Evolutionary conservation across 2,888 invertebrate genomes (phyloP), one percentile per base, ranked within the genome.

Genomic region (Colletes collaris): DNA sequence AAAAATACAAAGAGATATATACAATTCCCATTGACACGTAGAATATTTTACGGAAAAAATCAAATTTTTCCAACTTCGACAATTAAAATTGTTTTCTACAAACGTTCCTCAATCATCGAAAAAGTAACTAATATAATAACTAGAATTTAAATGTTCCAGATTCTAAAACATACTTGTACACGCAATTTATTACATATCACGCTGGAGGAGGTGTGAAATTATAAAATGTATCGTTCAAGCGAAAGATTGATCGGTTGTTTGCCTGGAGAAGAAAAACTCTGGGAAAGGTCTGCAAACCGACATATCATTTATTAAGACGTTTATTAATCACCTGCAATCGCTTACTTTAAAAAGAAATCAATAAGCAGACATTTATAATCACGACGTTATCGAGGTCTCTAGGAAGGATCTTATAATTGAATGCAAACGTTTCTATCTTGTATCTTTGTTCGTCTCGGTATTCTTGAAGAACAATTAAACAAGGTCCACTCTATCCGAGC

Each of bases 361-460:
- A 71, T 67, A 64, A 71, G 49, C 66, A 58, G 67, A 64, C 67
- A 13, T 58, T 76, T 76, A 60, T 59, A 70, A 81, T 81, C 60
- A 56, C 53, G 46, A 44, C 60, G 67, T 63, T 64, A 49, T 46
- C n/a, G 71, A 27, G 58, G 75, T 37, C 78, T 81, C 81, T 63
- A 70, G 65, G 77, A 78, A 78, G 75, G 65, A 74, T 66, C 60
- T 73, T 68, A 79, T 50, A 35, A 19, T 44, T 40, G 62, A 8
- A 53, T 7, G 13, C 16, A 16, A 27, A 19, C 62, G 59, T 63
- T 81, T 70, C 73, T 72, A 62, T 66, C 69, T 55, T 40, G 16
- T 58, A 81, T 81, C 84, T 80, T 83, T 83, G 75, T 40, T 52
- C 19, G 40, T 60, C 50, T 65, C 53, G 44, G 8, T 56, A 16